phyloP scores from a whole-genome alignment of 2,797 vertebrate genomes.

The Acridotheres tristis region DNA sequence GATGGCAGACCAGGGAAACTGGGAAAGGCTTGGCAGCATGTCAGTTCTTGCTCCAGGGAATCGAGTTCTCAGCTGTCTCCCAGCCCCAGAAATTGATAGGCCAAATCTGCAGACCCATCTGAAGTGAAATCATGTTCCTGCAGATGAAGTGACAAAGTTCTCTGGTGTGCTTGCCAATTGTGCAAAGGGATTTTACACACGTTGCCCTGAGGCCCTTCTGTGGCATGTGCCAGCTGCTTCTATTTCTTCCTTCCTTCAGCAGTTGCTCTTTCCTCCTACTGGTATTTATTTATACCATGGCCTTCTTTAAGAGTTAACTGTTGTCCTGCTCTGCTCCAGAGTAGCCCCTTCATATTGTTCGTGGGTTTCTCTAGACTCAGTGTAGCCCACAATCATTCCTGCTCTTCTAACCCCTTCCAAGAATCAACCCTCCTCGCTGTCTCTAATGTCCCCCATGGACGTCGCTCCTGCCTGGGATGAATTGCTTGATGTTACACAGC shows the following conservation, averaged over 20 bases:
- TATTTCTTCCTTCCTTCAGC: not conserved
- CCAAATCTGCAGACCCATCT: constrained; percentile 35
- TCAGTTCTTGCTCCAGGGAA: constrained; percentile 30
- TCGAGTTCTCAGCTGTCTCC: constrained; percentile 11
- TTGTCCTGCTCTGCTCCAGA: not conserved
- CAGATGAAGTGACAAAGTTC: constrained; percentile 32
- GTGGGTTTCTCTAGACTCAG: not conserved
- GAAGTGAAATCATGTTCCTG: constrained; percentile 1
- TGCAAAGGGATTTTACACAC: constrained; percentile 20
- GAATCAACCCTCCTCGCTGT: fast-evolving
- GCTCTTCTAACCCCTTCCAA: not conserved
- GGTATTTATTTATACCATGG: not conserved
- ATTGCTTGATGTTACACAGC: not conserved
- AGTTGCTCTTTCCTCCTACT: not conserved
- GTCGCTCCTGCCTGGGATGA: not conserved
- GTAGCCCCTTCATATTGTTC: fast-evolving
- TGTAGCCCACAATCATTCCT: not conserved
- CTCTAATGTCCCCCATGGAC: not conserved
- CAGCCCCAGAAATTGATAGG: constrained; percentile 42
- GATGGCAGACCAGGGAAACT: not conserved
- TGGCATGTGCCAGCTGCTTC: not conserved
- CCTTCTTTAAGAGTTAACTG: not conserved
- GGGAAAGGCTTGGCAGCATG: not conserved
- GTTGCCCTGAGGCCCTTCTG: not conserved
- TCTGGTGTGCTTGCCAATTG: not conserved